Base-by-base conservation (phyloP, 2,113 vertebrate species). In the Pygoscelis antarcticus region DNA sequence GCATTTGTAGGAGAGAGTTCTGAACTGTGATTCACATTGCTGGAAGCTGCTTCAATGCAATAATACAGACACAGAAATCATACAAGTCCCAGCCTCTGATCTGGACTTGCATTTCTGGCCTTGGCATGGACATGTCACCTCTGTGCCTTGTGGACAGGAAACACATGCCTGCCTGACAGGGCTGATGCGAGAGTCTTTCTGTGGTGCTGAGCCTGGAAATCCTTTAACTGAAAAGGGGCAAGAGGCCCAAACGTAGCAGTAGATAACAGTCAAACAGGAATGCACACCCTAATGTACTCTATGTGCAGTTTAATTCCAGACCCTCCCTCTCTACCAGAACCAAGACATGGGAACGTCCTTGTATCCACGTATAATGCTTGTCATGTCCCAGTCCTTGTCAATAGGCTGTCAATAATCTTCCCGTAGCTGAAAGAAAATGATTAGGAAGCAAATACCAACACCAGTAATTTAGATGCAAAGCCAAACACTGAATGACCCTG, bases 401-500 rank as follows among this genome's bases (percentile, higher is more conserved):
- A 57, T 1, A 51, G 30, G 10, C 47, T 17, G 6, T 34, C 65
- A 52, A 52, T 68, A 44, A 76, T 49, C 16, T 76, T 71, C 40
- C 40, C 44, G 30, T 2, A 77, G 29, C 34, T 79, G 49, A 82
- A 91, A 76, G 58, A 77, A 76, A 89, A 86, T 22, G 9, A 17
- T 6, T 38, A 17, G 49, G 65, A 85, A 85, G 47, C 60, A 83
- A 95, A 85, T 40, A 66, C 27, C 81, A 91, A 34, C 34, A 54
- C 1, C 49, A 70, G 36, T 17, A 69, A 85, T 69, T 87, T 40
- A 79, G 46, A 61, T 84, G 49, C 46, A 75, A 91, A 96, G 85
- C 34, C 92, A 78, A 88, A 82, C 84, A 93, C 78, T 83, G 66
- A 76, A 44, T 77, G 83, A 98, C 93, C 95, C 61, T 9, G 4